Evolutionary conservation across 1,140 invertebrate species (phyloP).

Genomic region (Physella acuta): DNA sequence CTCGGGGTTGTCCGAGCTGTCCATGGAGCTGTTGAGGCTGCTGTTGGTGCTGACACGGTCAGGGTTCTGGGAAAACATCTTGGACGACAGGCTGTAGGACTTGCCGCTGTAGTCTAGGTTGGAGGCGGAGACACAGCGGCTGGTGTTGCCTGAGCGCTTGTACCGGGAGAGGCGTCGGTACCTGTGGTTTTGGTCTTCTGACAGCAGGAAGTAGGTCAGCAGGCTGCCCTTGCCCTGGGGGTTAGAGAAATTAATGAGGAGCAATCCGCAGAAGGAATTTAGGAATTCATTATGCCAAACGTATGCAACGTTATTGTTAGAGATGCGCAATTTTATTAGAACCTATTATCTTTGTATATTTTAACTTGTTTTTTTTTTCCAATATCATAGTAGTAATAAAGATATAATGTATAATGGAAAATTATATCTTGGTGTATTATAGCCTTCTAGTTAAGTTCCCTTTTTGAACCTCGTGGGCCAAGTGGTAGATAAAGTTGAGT

Average conservation of each 20-base stretch:
- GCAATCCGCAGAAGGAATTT: too few relatives aligned
- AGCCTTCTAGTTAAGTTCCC: too few relatives aligned
- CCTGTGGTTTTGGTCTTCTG: constrained; percentile 40
- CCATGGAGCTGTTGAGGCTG: neutral
- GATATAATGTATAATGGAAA: too few relatives aligned
- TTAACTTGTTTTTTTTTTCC: too few relatives aligned
- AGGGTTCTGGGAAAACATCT: neutral
- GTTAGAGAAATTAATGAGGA: constrained; percentile 21
- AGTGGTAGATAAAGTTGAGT: too few relatives aligned
- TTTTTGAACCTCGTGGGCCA: too few relatives aligned
- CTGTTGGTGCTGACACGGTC: neutral
- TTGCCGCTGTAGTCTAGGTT: constrained; percentile 34
- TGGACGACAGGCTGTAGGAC: constrained; percentile 13
- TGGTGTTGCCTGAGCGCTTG: constrained; percentile 18
- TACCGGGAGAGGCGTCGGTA: constrained; percentile 32
- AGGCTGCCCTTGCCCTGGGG: constrained; percentile 52
- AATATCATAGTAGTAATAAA: too few relatives aligned
- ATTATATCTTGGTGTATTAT: too few relatives aligned
- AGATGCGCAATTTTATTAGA: too few relatives aligned
- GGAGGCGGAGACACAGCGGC: constrained; percentile 28
- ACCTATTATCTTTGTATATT: too few relatives aligned
- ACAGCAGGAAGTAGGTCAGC: constrained; percentile 50
- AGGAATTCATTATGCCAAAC: too few relatives aligned
- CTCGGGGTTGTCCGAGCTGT: constrained; percentile 3
- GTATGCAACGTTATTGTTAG: too few relatives aligned